A percentile compares a stretch with the other conserved stretches of the same genome.
Evolutionary conservation across 2,797 vertebrate genomes (phyloP).

Genomic region (Dallia pectoralis): DNA sequence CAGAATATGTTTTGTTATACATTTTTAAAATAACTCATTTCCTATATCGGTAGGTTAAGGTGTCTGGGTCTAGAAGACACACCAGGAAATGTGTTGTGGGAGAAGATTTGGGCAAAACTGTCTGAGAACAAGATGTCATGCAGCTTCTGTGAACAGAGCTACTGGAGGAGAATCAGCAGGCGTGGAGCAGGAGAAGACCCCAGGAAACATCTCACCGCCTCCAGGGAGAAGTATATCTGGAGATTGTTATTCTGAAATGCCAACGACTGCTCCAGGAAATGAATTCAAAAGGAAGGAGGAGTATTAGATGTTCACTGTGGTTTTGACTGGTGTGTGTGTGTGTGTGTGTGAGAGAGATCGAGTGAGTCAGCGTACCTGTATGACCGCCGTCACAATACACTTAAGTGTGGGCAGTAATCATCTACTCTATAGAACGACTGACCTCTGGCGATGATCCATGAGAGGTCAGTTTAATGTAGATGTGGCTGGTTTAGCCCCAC

Average conservation of each 20-base stretch:
- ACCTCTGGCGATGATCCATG: constrained; percentile 17
- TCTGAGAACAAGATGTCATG: no score
- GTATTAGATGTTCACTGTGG: constrained; percentile 4
- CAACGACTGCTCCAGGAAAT: constrained; percentile 2
- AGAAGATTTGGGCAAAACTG: no score
- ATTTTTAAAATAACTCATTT: no score
- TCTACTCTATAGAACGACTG: constrained; percentile 10
- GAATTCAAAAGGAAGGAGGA: not conserved
- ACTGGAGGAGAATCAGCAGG: not conserved
- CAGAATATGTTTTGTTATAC: no score
- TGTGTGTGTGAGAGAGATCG: not conserved
- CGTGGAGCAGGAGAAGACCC: not conserved
- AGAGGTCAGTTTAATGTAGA: constrained; percentile 32
- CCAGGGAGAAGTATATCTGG: not conserved
- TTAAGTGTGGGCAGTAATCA: constrained; percentile 16
- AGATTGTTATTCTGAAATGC: constrained; percentile 1
- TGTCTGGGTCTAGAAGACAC: no score
- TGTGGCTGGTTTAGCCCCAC: constrained; percentile 11
- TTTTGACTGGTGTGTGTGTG: not conserved
- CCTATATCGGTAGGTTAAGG: no score
- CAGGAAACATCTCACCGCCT: not conserved
- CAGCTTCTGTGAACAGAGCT: not conserved
- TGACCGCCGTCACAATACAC: not conserved
- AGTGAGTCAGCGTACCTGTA: not conserved
- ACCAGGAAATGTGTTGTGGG: no score